These are phyloP conservation scores for Agrenia bidenticulata DNA, from an alignment of 2,888 invertebrate genomes.

Conservation along the genomic window DNA sequence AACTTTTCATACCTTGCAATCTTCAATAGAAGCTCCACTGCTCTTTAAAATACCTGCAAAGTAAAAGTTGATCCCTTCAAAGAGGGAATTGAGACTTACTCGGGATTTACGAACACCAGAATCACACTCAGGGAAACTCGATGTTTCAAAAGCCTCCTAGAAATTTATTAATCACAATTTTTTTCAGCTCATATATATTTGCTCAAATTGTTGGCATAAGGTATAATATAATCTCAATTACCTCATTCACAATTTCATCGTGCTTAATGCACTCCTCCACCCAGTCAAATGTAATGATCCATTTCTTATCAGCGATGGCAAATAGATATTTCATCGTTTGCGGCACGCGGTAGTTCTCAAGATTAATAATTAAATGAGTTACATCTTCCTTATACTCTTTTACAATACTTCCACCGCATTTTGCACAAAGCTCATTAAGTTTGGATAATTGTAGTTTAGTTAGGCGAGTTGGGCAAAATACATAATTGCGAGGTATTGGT, in stretches of 20 bases:
- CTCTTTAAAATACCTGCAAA: conserved; percentile 36
- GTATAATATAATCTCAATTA: conserved; percentile 10
- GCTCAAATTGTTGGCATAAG: conserved; percentile 10
- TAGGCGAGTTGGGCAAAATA: conserved; percentile 46
- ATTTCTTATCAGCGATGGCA: conserved; percentile 50
- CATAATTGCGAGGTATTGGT: conserved; percentile 14
- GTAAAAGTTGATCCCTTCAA: conserved; percentile 41
- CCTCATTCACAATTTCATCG: conserved; percentile 39
- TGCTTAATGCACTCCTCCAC: conserved; percentile 41
- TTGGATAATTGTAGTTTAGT: conserved; percentile 23
- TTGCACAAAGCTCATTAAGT: conserved; percentile 32
- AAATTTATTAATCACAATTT: conserved; percentile 16
- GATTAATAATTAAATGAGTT: conserved; percentile 45
- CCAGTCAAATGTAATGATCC: conserved; percentile 50
- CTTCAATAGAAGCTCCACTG: conserved; percentile 37
- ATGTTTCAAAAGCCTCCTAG: conserved; percentile 41
- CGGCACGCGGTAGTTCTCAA: conserved; percentile 38
- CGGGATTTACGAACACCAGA: conserved; percentile 38
- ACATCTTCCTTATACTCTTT: conserved; percentile 38
- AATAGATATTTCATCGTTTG: conserved; percentile 51
- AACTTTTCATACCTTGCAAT: conserved; percentile 39
- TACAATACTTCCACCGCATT: conserved; percentile 34
- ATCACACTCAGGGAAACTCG: conserved; percentile 39
- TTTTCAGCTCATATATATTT: no score
- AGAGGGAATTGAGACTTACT: conserved; percentile 25